phyloP scores from a whole-genome alignment of 2,113 vertebrate species.

The Sinocyclocheilus rhinocerous region DNA sequence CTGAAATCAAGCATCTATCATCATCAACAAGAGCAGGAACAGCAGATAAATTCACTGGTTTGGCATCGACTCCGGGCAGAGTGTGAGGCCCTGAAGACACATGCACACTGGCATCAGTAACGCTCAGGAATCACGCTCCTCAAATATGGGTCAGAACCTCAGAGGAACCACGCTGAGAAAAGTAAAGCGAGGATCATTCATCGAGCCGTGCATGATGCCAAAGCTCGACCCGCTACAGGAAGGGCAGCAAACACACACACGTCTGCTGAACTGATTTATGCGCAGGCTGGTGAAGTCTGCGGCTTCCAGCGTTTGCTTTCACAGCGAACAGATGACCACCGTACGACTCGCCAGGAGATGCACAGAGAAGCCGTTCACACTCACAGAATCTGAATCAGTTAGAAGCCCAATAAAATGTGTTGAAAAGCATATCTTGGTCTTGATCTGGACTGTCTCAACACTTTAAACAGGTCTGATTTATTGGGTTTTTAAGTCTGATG shows the following conservation, averaged over 20 bases:
- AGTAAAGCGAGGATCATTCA: neutral
- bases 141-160: neutral
- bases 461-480: neutral
- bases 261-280: neutral
- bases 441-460: neutral
- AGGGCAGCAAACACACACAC: neutral
- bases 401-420: neutral
- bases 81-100: neutral
- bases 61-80: neutral
- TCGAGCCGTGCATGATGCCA: neutral
- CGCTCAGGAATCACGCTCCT: neutral
- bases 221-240: neutral
- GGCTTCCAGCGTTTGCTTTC: neutral
- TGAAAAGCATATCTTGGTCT: neutral
- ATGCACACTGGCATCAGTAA: neutral
- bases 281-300: neutral
- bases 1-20: neutral
- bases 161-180: neutral
- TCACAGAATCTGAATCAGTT: neutral
- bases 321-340: neutral
- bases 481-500: neutral
- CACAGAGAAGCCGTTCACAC: neutral
- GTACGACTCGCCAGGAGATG: neutral
- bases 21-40: neutral
- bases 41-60: neutral